These are phyloP conservation scores for Ormyrus nitidulus DNA, from an alignment of 2,888 invertebrate genomes.

Conservation along the genomic window DNA sequence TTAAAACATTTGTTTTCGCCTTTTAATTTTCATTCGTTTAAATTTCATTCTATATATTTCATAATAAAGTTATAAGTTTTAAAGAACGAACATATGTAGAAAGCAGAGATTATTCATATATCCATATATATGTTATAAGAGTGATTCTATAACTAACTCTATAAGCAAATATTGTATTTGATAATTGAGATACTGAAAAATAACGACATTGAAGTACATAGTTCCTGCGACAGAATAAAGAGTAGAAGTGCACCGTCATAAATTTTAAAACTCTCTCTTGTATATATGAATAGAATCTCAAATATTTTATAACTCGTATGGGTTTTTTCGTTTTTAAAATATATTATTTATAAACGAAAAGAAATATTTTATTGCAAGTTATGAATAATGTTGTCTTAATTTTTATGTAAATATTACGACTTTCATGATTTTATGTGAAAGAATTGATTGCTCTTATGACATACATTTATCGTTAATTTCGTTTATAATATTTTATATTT, in stretches of 20 bases:
- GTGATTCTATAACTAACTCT: too few relatives aligned
- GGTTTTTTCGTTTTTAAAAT: slow-evolving; percentile 3
- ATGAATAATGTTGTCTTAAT: not conserved
- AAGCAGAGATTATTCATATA: too few relatives aligned
- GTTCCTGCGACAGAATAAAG: slow-evolving; percentile 18
- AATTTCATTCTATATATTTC: too few relatives aligned
- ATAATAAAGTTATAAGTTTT: too few relatives aligned
- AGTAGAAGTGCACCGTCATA: slow-evolving; percentile 34
- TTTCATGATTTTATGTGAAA: slow-evolving; percentile 21
- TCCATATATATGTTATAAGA: too few relatives aligned
- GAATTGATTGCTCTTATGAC: not conserved
- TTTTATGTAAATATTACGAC: slow-evolving; percentile 13
- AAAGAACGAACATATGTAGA: too few relatives aligned
- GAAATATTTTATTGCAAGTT: not conserved
- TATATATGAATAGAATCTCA: slow-evolving; percentile 16
- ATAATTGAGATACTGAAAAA: not conserved
- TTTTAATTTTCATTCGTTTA: too few relatives aligned
- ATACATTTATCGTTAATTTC: not conserved
- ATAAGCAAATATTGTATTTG: too few relatives aligned
- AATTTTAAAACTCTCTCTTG: slow-evolving; percentile 46
- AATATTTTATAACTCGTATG: slow-evolving; percentile 20
- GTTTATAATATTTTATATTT: not conserved
- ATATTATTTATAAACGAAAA: not conserved
- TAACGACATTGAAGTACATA: slow-evolving; percentile 4
- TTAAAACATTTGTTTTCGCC: too few relatives aligned